Conservation (phyloP, 2,113 vertebrate genomes). For the Misgurnus anguillicaudatus region DNA sequence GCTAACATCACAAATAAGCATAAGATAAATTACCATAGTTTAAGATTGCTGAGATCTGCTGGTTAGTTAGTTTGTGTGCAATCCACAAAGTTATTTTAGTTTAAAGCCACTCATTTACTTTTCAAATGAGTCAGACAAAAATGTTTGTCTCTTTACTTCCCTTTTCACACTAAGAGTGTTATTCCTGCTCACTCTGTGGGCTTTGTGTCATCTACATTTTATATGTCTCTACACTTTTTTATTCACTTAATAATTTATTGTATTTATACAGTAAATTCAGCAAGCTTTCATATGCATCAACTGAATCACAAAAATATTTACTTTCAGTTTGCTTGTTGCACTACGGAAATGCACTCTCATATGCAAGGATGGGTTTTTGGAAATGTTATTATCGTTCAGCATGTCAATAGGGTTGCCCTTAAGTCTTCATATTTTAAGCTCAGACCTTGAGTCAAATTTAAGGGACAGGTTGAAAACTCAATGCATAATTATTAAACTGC, state of each 20-base stretch:
- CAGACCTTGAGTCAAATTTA: neutral
- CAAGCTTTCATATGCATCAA: neutral
- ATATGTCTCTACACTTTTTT: conserved; percentile 2
- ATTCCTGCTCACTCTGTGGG: conserved; percentile 28
- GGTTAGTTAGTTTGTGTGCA: neutral
- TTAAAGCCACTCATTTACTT: neutral
- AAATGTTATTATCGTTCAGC: neutral
- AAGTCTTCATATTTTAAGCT: neutral
- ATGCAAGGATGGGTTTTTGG: neutral
- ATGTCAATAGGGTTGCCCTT: neutral
- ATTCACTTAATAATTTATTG: neutral
- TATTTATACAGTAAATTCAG: conserved; percentile 27
- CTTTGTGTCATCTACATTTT: conserved; percentile 43
- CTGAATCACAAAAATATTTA: neutral
- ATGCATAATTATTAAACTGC: conserved; percentile 20
- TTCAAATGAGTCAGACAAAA: conserved; percentile 19
- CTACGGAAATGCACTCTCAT: neutral
- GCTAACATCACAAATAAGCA: neutral
- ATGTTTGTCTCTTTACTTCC: conserved; percentile 30
- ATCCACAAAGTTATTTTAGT: neutral
- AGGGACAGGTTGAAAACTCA: neutral
- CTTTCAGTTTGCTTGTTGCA: neutral
- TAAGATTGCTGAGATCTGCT: too few species aligned
- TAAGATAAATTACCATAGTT: too few species aligned
- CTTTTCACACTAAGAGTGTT: conserved; percentile 10